Evolutionary conservation across 1,140 invertebrate species (phyloP).

Genomic region (Eulimnadia texana): DNA sequence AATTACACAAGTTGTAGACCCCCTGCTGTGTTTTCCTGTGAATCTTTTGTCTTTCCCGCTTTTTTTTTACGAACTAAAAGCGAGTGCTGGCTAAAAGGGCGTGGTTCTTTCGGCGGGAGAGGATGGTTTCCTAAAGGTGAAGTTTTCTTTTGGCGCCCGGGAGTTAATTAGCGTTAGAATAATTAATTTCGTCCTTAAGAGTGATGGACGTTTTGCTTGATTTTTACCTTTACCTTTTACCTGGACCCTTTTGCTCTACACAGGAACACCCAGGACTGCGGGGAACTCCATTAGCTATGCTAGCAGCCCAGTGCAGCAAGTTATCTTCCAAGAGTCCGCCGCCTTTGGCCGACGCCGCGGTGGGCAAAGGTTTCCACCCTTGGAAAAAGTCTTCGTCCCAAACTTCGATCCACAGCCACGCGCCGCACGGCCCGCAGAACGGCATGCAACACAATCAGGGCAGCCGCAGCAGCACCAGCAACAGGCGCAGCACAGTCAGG

Average conservation of each 20-base stretch:
- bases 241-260: constrained; percentile 41
- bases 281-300: constrained; percentile 88
- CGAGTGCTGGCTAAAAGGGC: no score
- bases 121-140: no score
- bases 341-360: constrained; percentile 84
- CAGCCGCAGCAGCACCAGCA: constrained; percentile 22
- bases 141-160: no score
- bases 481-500: constrained; percentile 17
- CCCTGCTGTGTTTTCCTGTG: no score
- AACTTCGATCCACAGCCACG: constrained; percentile 26
- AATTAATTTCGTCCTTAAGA: no score
- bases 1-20: no score
- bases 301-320: constrained; percentile 96
- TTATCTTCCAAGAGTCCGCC: constrained; percentile 87
- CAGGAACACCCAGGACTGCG: constrained; percentile 89
- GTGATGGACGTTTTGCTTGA: no score
- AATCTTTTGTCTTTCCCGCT: no score
- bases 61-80: no score
- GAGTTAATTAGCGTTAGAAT: no score
- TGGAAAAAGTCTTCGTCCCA: constrained; percentile 72
- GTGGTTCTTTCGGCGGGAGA: no score
- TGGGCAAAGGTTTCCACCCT: constrained; percentile 93
- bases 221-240: no score
- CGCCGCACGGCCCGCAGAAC: constrained; percentile 22
- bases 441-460: constrained; percentile 35